These are phyloP conservation scores for Macrobrachium nipponense DNA, from an alignment of 1,140 invertebrate species.

Conservation along the genomic window DNA sequence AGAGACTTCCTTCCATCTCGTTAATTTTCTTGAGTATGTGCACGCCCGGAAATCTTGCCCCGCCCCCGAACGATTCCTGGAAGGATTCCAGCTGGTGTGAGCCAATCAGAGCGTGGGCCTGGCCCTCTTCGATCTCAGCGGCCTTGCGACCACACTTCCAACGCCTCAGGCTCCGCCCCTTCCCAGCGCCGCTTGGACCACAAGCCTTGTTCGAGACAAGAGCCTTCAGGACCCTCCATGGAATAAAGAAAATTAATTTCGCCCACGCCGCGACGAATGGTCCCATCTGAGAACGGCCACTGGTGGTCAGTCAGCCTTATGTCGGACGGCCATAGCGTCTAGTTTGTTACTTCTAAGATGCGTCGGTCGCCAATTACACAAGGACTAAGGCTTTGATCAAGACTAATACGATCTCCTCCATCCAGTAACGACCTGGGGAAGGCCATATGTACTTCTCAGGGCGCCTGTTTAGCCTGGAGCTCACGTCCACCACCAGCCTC, in stretches of 20 bases:
- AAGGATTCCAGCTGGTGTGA: conserved; percentile 58
- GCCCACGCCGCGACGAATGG: conserved; percentile 60
- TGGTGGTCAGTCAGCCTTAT: conserved; percentile 62
- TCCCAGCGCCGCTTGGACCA: conserved; percentile 56
- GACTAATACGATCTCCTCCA: conserved; percentile 63
- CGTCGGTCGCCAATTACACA: conserved; percentile 59
- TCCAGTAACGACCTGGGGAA: conserved; percentile 63
- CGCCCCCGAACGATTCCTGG: conserved; percentile 59
- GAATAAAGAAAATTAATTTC: conserved; percentile 64
- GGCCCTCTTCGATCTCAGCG: conserved; percentile 57
- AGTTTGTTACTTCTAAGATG: conserved; percentile 60
- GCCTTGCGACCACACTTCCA: conserved; percentile 57
- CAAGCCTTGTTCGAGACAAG: conserved; percentile 62
- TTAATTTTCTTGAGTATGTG: conserved; percentile 64
- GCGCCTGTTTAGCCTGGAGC: conserved; percentile 59
- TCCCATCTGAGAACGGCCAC: conserved; percentile 60
- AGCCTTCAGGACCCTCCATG: conserved; percentile 62
- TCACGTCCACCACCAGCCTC: conserved; percentile 63
- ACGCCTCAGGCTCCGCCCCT: conserved; percentile 60
- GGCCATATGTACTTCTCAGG: conserved; percentile 61
- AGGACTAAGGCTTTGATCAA: conserved; percentile 63
- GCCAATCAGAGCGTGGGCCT: conserved; percentile 59
- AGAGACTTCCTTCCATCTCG: conserved; percentile 63
- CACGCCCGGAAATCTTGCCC: conserved; percentile 62
- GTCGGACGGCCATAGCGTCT: conserved; percentile 54